A percentile compares a stretch with the other conserved stretches of the same genome.
Evolutionary conservation across 2,797 vertebrate genomes (phyloP).

Genomic region (Dermochelys coriacea): DNA sequence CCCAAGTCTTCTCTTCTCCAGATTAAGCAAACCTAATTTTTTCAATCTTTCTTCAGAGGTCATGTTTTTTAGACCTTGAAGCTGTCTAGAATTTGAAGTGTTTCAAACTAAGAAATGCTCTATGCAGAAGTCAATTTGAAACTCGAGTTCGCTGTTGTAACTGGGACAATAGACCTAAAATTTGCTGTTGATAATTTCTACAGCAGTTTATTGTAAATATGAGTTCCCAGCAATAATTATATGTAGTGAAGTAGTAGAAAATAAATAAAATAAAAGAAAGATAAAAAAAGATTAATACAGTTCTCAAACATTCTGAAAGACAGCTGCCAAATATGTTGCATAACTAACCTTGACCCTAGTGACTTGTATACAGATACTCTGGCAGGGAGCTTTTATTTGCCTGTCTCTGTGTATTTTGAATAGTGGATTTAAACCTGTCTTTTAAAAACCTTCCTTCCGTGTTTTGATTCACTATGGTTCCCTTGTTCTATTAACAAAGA

Average conservation of each 20-base stretch:
- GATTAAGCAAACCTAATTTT: neutral
- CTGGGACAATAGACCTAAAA: neutral
- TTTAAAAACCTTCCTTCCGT: neutral
- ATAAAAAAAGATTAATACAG: neutral
- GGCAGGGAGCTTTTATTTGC: neutral
- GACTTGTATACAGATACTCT: neutral
- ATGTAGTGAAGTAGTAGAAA: neutral
- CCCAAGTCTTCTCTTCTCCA: neutral
- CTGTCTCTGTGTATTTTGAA: neutral
- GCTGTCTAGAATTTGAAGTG: neutral
- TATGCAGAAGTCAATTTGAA: neutral
- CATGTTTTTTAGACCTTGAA: neutral
- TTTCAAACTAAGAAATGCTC: neutral
- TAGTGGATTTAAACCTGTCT: neutral
- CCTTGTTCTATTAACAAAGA: neutral
- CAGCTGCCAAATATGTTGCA: neutral
- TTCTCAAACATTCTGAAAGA: neutral
- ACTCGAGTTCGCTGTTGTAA: neutral
- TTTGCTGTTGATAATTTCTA: neutral
- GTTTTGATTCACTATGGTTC: neutral
- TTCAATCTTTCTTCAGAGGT: neutral
- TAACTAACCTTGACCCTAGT: neutral
- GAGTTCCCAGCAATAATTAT: neutral
- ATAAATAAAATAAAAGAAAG: neutral
- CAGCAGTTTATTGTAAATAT: neutral